Base-by-base conservation (phyloP, 2,888 invertebrate genomes). In the Nomada flava region DNA sequence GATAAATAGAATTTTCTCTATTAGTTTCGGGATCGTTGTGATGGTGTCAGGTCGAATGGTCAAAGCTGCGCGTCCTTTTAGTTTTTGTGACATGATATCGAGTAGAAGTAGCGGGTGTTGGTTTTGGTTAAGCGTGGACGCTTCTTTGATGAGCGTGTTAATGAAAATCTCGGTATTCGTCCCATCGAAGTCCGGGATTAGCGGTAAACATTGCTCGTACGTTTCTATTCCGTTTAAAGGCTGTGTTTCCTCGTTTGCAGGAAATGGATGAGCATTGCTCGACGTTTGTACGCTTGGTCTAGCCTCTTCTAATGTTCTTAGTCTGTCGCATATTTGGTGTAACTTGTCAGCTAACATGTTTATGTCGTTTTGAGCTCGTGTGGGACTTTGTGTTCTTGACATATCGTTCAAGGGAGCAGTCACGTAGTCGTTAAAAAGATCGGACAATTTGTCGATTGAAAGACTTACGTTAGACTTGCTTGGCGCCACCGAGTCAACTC, bases 141-240 rank as follows among this genome's bases (percentile, higher is more conserved):
- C 70, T 0, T 52, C 70, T 52, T 42, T 76, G 7, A 76, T 70
- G 1, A 76, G 15, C 0, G 52, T 70, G 11, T 2, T 70, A 2
- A 76, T 70, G 13, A 76, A 65, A 3, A 57, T 70, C 2, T 76
- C 76, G 2, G 70, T 59, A 13, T 70, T 76, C 0, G 23, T 64
- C 36, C 42, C 76, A 36, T 70, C 64, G 20, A 76, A 76, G 9
- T 70, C 76, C 15, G 69, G 69, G 18, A 76, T 76, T 18, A 70
- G 11, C 4, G 47, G 69, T 18, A 76, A 2, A 13, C 70, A 70
- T 47, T 70, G 36, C 2, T 64, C 42, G 23, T 57, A 70, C 26
- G 23, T 50, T 1, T 13, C 63, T 0, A 76, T 70, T 2, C 23
- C 20, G 5, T 2, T 0, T 0, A 13, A 0, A 0, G 10, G 0